phyloP scores from a whole-genome alignment of 35 echinoderm and acorn worm species.

The Strongylocentrotus purpuratus region DNA sequence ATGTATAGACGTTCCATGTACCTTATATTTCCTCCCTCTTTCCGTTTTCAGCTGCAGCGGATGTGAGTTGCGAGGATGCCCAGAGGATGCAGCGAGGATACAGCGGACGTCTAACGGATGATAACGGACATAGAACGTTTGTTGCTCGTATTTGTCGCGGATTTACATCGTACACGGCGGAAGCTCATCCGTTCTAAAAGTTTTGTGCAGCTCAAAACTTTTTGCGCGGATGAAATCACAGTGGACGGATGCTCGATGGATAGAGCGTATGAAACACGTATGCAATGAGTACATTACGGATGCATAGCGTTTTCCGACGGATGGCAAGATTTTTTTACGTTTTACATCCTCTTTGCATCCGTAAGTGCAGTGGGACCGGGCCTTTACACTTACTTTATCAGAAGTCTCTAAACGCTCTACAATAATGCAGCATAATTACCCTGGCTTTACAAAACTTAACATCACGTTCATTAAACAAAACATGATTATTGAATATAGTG shows the following conservation, averaged over 20 bases:
- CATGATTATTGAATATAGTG: too few relatives aligned
- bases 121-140: conserved; percentile 30
- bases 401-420: too few relatives aligned
- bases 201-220: conserved; percentile 32
- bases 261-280: conserved; percentile 36
- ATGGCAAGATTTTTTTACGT: too few relatives aligned
- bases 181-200: conserved; percentile 35
- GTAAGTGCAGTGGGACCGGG: too few relatives aligned
- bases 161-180: conserved; percentile 22
- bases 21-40: conserved; percentile 5
- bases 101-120: too few relatives aligned
- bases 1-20: conserved; percentile 31
- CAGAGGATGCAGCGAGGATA: conserved; percentile 35
- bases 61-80: conserved; percentile 21
- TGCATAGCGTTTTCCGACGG: conserved; percentile 28
- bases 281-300: conserved; percentile 36
- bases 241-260: conserved; percentile 38
- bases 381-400: too few relatives aligned
- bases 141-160: conserved; percentile 23
- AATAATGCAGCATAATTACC: too few relatives aligned
- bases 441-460: too few relatives aligned
- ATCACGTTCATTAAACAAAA: too few relatives aligned
- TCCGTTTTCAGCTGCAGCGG: conserved; percentile 35
- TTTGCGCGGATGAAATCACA: conserved; percentile 36
- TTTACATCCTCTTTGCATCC: too few relatives aligned